Conservation (phyloP, 1,140 invertebrate genomes). For the Drosophila sechellia region DNA sequence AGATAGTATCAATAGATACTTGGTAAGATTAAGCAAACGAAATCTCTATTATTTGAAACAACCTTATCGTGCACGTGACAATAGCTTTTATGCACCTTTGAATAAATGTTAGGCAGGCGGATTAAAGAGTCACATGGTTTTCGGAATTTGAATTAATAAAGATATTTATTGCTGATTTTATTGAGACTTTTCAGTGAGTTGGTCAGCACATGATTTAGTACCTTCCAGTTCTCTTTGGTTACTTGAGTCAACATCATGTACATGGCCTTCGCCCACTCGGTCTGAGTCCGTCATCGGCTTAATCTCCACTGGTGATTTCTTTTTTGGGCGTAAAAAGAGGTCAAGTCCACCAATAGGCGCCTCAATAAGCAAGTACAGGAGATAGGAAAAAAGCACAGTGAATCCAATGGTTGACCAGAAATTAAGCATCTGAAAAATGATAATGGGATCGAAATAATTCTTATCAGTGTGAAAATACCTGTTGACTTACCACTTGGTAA, state of each 20-base stretch:
- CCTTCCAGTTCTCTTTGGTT: background rate
- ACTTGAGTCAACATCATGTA: background rate
- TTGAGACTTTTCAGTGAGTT: too few relatives aligned
- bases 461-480: too few relatives aligned
- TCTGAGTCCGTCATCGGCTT: background rate
- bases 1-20: background rate
- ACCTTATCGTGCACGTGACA: background rate
- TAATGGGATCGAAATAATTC: background rate
- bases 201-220: background rate
- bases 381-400: slow-evolving; percentile 32
- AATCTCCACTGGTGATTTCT: background rate
- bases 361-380: slow-evolving; percentile 43
- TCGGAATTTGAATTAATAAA: too few relatives aligned
- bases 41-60: background rate
- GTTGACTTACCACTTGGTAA: background rate
- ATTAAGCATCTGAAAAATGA: slow-evolving; percentile 19
- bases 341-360: slow-evolving; percentile 29
- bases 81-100: background rate
- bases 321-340: background rate
- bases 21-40: background rate
- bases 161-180: background rate
- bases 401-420: slow-evolving; percentile 51
- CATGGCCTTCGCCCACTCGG: too few relatives aligned
- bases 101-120: background rate
- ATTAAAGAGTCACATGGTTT: background rate